Evolutionary conservation across 2,888 invertebrate genomes (phyloP).

Genomic region (Homarus gammarus): DNA sequence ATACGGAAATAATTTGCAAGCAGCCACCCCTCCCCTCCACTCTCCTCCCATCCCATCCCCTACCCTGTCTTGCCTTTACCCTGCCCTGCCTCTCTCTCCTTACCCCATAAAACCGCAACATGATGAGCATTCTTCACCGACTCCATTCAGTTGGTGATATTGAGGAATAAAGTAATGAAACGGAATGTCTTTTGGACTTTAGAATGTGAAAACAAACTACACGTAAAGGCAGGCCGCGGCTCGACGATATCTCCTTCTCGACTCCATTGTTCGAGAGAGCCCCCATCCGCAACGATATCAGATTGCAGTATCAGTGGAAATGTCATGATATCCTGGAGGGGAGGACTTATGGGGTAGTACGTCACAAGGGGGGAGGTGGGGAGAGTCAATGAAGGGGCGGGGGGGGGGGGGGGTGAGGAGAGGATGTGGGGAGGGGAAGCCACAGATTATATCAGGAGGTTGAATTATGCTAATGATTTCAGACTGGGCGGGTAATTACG

Average conservation of each 20-base stretch:
- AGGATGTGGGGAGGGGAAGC: background rate
- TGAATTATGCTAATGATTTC: slow-evolving; percentile 51
- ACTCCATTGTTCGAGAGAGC: slow-evolving; percentile 32
- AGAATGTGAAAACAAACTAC: background rate
- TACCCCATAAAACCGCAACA: too few relatives aligned
- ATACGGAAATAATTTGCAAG: too few relatives aligned
- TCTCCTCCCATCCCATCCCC: too few relatives aligned
- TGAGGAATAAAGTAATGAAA: background rate
- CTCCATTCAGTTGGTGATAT: background rate
- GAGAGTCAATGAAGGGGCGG: background rate
- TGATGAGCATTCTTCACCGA: background rate
- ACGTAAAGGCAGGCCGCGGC: background rate
- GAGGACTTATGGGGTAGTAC: slow-evolving; percentile 1
- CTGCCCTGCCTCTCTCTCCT: too few relatives aligned
- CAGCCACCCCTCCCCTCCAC: too few relatives aligned
- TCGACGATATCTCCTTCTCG: slow-evolving; percentile 6
- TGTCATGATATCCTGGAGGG: slow-evolving; percentile 25
- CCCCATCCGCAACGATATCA: slow-evolving; percentile 46
- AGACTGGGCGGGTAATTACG: slow-evolving; percentile 32
- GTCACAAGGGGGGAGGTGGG: background rate
- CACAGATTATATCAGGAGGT: slow-evolving; percentile 27
- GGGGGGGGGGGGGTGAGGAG: background rate
- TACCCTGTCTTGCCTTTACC: too few relatives aligned
- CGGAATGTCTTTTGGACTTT: background rate
- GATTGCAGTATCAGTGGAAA: slow-evolving; percentile 41